Evolutionary conservation across 2,797 vertebrate species (phyloP).

Genomic region (Sebastes flavidus): DNA sequence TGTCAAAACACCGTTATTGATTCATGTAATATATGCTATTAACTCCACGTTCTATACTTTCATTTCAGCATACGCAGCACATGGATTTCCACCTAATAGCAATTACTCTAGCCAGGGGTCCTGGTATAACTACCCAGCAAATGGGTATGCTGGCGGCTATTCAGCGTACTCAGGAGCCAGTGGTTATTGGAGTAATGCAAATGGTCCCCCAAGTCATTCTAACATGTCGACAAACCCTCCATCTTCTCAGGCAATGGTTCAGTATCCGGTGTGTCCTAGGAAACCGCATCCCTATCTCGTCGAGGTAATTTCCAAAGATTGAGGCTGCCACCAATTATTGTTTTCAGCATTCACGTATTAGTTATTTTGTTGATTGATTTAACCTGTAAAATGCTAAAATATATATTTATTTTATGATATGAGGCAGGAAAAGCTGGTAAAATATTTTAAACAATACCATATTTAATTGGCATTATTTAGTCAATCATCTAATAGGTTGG

Average conservation of each 20-base stretch:
- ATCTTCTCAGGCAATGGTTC: slow-evolving; percentile 87
- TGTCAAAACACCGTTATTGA: slow-evolving; percentile 58
- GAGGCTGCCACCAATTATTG: neutral
- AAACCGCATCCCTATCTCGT: slow-evolving; percentile 78
- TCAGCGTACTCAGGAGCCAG: slow-evolving; percentile 82
- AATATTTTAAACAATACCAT: neutral
- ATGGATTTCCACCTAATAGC: slow-evolving; percentile 83
- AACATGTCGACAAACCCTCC: slow-evolving; percentile 86
- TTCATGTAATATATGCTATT: slow-evolving; percentile 61
- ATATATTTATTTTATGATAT: neutral
- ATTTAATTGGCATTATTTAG: neutral
- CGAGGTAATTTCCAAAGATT: slow-evolving; percentile 68
- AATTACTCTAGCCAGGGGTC: slow-evolving; percentile 84
- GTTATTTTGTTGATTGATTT: neutral
- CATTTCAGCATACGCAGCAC: slow-evolving; percentile 85
- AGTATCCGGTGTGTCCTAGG: slow-evolving; percentile 86
- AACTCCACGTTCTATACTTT: slow-evolving; percentile 82
- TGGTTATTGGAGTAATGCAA: slow-evolving; percentile 85
- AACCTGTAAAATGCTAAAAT: neutral
- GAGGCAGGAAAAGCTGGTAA: neutral
- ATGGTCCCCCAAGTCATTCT: slow-evolving; percentile 82
- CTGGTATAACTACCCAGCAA: slow-evolving; percentile 86
- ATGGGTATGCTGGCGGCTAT: slow-evolving; percentile 83
- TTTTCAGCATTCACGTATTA: neutral
- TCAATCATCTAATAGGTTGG: neutral